These are phyloP conservation scores for Prenolepis imparis DNA, from an alignment of 2,888 invertebrate genomes.

Conservation along the genomic window DNA sequence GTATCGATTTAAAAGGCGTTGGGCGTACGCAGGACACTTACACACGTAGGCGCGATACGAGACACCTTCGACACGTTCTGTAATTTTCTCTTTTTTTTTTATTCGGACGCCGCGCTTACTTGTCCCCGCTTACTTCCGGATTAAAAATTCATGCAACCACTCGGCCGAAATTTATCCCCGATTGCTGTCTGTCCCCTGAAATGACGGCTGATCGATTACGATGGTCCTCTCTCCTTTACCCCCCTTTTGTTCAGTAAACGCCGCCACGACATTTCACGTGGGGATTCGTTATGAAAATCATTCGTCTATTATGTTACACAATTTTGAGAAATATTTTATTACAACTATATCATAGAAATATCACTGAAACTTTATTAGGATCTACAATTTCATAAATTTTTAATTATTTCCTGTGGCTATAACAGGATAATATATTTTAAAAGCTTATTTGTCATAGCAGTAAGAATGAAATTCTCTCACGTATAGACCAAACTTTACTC, in stretches of 20 bases:
- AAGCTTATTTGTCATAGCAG: not conserved
- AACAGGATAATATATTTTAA: too few relatives aligned
- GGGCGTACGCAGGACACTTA: slow-evolving; percentile 70
- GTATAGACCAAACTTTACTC: not conserved
- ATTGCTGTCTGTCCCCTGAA: slow-evolving; percentile 52
- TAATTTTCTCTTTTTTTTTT: not conserved
- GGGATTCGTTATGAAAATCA: slow-evolving; percentile 1
- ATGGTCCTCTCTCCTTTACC: not conserved
- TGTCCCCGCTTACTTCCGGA: slow-evolving; percentile 50
- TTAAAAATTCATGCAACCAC: slow-evolving; percentile 64
- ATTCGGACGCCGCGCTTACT: not conserved
- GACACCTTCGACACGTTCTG: not conserved
- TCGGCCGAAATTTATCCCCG: slow-evolving; percentile 54
- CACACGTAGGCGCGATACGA: not conserved
- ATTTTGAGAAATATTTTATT: too few relatives aligned
- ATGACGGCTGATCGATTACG: slow-evolving; percentile 53
- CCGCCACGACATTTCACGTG: not conserved
- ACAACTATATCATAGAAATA: not conserved
- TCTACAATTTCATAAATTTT: not conserved
- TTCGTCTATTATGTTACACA: not conserved
- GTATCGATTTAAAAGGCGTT: slow-evolving; percentile 78
- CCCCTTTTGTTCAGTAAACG: slow-evolving; percentile 37
- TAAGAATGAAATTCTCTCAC: not conserved
- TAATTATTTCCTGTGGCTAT: too few relatives aligned
- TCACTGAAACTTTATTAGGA: not conserved